Evolutionary conservation across 2,797 vertebrate species (phyloP).

Genomic region (Pipistrellus nathusii): DNA sequence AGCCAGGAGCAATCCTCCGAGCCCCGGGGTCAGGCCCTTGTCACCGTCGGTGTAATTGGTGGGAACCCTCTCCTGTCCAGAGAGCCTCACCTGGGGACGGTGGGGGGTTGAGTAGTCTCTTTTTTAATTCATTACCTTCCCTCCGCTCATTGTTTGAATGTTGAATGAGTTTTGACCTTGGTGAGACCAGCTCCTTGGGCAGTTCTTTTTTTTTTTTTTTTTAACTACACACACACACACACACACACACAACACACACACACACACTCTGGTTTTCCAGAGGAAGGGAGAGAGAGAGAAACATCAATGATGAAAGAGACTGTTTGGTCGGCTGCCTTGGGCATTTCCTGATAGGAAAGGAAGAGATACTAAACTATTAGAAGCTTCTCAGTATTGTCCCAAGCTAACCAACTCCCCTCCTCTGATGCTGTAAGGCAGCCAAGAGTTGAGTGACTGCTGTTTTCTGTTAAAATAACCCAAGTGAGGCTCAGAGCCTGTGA

Average conservation of each 20-base stretch:
- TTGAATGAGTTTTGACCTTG: not conserved
- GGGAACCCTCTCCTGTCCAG: conserved; percentile 18
- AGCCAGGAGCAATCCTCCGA: not conserved
- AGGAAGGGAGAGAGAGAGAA: too few relatives aligned
- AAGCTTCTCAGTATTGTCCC: not conserved
- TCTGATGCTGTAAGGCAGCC: not conserved
- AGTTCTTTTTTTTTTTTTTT: too few relatives aligned
- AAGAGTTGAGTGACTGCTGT: not conserved
- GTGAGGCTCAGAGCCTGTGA: not conserved
- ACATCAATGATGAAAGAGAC: too few relatives aligned
- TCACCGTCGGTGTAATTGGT: conserved; percentile 43
- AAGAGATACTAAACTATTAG: not conserved
- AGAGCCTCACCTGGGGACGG: too few relatives aligned
- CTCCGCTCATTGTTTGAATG: not conserved
- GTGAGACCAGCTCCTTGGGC: not conserved
- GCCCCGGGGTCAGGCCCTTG: not conserved
- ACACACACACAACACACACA: too few relatives aligned
- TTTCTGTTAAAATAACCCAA: conserved; percentile 38
- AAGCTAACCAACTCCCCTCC: not conserved
- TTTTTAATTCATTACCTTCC: not conserved
- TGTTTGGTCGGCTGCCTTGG: not conserved
- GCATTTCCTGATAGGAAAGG: not conserved
- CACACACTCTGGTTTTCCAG: too few relatives aligned
- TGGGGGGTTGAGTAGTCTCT: not conserved
- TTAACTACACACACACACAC: too few relatives aligned